phyloP scores from a whole-genome alignment of 2,888 invertebrate species.

The Cryptocheilus praepositus region DNA sequence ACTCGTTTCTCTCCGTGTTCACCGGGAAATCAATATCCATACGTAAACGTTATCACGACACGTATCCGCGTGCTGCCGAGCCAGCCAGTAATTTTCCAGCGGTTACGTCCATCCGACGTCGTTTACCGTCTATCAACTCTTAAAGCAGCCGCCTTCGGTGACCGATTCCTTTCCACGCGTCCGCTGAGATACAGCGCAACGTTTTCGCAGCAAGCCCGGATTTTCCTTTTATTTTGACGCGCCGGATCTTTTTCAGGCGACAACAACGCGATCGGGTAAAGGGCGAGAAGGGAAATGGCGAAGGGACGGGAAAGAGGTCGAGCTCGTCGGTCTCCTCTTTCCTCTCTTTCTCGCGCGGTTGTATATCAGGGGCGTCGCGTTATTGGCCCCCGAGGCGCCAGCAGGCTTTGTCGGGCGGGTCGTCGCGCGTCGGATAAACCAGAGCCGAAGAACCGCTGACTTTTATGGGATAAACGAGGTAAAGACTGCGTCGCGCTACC shows the following conservation, averaged over 20 bases:
- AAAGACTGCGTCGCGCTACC: constrained; percentile 50
- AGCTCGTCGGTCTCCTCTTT: constrained; percentile 31
- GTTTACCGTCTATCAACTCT: too few species aligned
- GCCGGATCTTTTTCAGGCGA: constrained; percentile 52
- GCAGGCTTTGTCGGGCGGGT: constrained; percentile 67
- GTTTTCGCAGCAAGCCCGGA: too few species aligned
- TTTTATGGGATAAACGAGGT: constrained; percentile 66
- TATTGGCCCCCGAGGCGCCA: constrained; percentile 72
- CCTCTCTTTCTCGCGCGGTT: constrained; percentile 56
- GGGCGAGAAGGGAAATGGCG: constrained; percentile 22
- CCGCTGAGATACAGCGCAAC: background rate
- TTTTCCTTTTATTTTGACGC: constrained; percentile 31
- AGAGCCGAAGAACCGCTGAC: constrained; percentile 64
- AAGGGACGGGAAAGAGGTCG: constrained; percentile 38
- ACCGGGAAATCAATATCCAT: too few species aligned
- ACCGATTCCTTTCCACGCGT: background rate
- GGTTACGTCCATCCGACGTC: too few species aligned
- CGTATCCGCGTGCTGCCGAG: too few species aligned
- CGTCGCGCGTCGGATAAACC: constrained; percentile 61
- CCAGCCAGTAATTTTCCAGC: too few species aligned
- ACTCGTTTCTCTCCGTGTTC: too few species aligned
- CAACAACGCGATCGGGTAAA: constrained; percentile 50
- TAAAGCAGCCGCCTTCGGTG: too few species aligned
- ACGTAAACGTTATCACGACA: too few species aligned
- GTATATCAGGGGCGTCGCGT: constrained; percentile 65